phyloP scores from a whole-genome alignment of 2,113 vertebrate genomes.

The Nestor notabilis region DNA sequence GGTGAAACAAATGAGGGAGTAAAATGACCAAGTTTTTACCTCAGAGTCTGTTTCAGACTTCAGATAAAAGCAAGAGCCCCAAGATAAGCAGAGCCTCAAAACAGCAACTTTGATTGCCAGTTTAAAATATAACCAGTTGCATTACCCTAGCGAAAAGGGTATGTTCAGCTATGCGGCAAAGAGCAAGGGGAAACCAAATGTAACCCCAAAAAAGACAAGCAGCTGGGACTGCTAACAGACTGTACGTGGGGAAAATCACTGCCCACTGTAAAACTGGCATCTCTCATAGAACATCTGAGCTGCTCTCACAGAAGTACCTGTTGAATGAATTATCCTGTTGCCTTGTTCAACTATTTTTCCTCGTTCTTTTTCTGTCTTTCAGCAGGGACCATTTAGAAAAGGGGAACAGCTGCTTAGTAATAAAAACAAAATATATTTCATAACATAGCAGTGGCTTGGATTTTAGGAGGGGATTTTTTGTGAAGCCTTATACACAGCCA shows the following conservation, averaged over 20 bases:
- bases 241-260: rapidly evolving
- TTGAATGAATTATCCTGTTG: background rate
- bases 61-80: background rate
- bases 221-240: background rate
- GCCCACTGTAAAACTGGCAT: background rate
- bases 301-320: background rate
- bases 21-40: background rate
- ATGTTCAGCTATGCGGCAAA: background rate
- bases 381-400: background rate
- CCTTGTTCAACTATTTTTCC: background rate
- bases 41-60: background rate
- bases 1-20: background rate
- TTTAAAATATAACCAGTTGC: background rate
- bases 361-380: background rate
- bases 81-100: background rate
- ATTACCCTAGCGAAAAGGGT: background rate
- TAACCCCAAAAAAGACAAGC: background rate
- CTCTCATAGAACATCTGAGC: background rate
- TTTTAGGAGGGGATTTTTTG: background rate
- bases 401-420: background rate
- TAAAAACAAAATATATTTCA: background rate
- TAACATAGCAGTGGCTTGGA: background rate
- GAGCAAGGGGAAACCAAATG: background rate
- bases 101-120: background rate
- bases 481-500: background rate